Evolutionary conservation across 2,888 invertebrate genomes (phyloP).

Genomic region (Stenurella melanura): DNA sequence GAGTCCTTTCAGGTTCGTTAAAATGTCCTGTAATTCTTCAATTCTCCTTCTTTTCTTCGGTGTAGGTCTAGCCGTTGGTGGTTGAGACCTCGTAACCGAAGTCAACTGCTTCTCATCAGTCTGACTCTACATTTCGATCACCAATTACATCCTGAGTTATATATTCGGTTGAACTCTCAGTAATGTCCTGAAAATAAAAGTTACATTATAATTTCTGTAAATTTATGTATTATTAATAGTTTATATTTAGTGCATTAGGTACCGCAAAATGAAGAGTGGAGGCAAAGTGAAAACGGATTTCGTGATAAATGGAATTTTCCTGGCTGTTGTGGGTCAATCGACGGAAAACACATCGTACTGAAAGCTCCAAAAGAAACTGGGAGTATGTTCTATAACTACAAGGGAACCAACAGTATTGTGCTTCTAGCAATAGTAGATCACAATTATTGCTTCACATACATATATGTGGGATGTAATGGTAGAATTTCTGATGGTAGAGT

Average conservation of each 20-base stretch:
- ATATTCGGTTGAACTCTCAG: too few relatives aligned
- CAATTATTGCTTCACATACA: slow-evolving; percentile 49
- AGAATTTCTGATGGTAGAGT: slow-evolving; percentile 48
- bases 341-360: slow-evolving; percentile 54
- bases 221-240: too few relatives aligned
- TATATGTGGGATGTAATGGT: slow-evolving; percentile 47
- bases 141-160: too few relatives aligned
- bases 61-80: too few relatives aligned
- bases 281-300: slow-evolving; percentile 43
- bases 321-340: too few relatives aligned
- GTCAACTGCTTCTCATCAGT: too few relatives aligned
- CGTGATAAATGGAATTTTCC: slow-evolving; percentile 48
- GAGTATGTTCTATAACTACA: slow-evolving; percentile 55
- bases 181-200: too few relatives aligned
- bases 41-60: too few relatives aligned
- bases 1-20: not conserved
- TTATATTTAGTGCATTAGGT: not conserved
- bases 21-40: not conserved
- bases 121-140: too few relatives aligned
- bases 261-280: slow-evolving; percentile 9
- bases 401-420: slow-evolving; percentile 50
- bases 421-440: slow-evolving; percentile 53
- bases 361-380: slow-evolving; percentile 50
- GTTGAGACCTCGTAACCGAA: too few relatives aligned
- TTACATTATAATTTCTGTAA: too few relatives aligned